Percentiles rank a stretch among this genome's conserved stretches.
Conservation (phyloP, 2,113 vertebrate species). For the Stomatorhinus ivindoensis region DNA sequence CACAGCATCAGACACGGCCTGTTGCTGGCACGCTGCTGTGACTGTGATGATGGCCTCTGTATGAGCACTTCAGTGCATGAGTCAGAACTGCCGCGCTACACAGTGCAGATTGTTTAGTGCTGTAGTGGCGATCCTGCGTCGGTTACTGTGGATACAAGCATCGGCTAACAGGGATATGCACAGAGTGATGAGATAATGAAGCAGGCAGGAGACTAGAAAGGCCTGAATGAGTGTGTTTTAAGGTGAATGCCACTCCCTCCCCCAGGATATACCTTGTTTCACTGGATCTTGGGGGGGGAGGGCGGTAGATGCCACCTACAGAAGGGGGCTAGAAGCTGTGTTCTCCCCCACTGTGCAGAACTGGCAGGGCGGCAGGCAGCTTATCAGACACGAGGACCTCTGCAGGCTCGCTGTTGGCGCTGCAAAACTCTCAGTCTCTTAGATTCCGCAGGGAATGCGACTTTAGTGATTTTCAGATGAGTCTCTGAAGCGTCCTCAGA, state of each 20-base stretch:
- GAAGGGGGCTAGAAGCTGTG: not conserved
- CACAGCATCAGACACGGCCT: not conserved
- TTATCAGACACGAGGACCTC: not conserved
- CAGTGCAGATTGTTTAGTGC: not conserved
- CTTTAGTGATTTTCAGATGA: not conserved
- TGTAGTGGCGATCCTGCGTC: not conserved
- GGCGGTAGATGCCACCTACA: not conserved
- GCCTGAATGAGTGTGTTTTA: not conserved
- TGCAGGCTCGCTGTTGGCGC: not conserved
- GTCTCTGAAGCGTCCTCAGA: not conserved
- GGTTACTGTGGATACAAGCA: not conserved
- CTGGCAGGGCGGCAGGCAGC: not conserved
- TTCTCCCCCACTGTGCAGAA: not conserved
- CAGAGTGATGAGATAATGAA: not conserved
- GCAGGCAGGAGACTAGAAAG: not conserved
- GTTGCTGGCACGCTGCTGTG: not conserved
- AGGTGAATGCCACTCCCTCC: not conserved
- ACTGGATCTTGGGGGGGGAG: not conserved
- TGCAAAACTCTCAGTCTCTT: not conserved
- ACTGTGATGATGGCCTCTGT: not conserved
- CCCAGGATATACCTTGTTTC: not conserved
- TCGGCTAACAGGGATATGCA: not conserved
- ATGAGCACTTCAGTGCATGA: not conserved
- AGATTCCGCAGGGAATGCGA: not conserved
- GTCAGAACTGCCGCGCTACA: not conserved